Evolutionary conservation across 2,113 vertebrate species (phyloP).

Genomic region (Anarhynchus alexandrinus): DNA sequence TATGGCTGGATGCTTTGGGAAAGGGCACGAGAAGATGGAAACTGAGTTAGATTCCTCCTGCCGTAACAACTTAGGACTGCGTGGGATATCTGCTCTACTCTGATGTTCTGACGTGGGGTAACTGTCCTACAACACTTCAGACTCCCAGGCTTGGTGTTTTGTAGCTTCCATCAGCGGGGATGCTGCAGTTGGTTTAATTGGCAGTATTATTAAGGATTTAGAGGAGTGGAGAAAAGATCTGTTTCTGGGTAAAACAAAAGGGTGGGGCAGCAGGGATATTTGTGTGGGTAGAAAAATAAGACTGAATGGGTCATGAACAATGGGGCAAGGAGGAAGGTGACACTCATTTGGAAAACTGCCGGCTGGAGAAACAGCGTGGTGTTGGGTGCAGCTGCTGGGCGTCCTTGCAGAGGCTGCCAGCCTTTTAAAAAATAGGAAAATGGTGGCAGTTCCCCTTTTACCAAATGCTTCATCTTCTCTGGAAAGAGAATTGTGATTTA

Average conservation of each 20-base stretch:
- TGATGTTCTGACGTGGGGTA: not conserved
- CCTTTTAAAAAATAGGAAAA: not conserved
- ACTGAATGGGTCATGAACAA: not conserved
- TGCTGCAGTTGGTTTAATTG: not conserved
- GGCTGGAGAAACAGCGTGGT: not conserved
- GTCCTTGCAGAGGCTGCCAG: not conserved
- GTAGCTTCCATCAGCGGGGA: not conserved
- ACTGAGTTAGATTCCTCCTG: not conserved
- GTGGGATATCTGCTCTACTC: not conserved
- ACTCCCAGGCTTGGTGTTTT: not conserved
- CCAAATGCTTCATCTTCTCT: not conserved
- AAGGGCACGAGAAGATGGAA: not conserved
- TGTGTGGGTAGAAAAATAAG: not conserved
- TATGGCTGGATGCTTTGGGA: not conserved
- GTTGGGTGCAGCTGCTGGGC: not conserved
- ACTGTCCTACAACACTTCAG: not conserved
- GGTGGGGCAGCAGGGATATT: not conserved
- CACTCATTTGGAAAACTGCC: not conserved
- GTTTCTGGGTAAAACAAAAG: not conserved
- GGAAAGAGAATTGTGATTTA: not conserved
- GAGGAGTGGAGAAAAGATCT: not conserved
- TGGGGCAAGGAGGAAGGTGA: not conserved
- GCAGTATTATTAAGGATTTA: not conserved
- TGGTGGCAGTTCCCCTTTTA: not conserved
- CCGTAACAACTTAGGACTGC: rapidly evolving